Conservation (phyloP, 2,113 vertebrate species). For the Spheniscus mendiculus region DNA sequence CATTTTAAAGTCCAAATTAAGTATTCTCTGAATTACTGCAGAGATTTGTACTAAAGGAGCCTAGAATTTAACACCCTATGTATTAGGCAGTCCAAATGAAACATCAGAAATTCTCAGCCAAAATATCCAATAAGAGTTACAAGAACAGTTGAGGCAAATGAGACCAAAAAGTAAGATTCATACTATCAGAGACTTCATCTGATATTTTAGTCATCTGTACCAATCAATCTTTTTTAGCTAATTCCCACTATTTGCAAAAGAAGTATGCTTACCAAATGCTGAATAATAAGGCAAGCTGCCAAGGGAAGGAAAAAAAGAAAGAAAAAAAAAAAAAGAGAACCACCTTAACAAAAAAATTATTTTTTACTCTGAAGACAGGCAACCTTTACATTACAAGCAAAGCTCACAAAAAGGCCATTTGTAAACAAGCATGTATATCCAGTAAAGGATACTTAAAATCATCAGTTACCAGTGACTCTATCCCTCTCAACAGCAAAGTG, state of each 20-base stretch:
- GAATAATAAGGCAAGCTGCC: background rate
- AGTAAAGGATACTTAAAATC: background rate
- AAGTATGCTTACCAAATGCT: background rate
- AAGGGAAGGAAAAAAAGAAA: background rate
- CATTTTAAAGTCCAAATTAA: background rate
- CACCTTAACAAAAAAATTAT: background rate
- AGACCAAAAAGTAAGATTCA: background rate
- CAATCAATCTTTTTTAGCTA: background rate
- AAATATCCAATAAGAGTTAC: background rate
- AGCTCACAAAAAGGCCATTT: background rate
- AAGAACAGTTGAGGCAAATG: background rate
- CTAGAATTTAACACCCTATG: background rate
- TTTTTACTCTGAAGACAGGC: background rate
- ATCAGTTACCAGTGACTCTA: background rate
- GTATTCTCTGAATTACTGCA: background rate
- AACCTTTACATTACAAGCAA: background rate
- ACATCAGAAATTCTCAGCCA: background rate
- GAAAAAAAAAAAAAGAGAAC: background rate
- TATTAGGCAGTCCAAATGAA: background rate
- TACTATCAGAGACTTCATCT: background rate
- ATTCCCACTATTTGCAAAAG: background rate
- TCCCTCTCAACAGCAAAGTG: background rate
- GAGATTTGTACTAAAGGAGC: background rate
- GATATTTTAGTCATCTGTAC: background rate
- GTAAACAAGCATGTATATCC: background rate